Percentiles rank a stretch among this genome's conserved stretches.
Conservation (phyloP, 2,888 invertebrate species). For the Sepiola atlantica region DNA sequence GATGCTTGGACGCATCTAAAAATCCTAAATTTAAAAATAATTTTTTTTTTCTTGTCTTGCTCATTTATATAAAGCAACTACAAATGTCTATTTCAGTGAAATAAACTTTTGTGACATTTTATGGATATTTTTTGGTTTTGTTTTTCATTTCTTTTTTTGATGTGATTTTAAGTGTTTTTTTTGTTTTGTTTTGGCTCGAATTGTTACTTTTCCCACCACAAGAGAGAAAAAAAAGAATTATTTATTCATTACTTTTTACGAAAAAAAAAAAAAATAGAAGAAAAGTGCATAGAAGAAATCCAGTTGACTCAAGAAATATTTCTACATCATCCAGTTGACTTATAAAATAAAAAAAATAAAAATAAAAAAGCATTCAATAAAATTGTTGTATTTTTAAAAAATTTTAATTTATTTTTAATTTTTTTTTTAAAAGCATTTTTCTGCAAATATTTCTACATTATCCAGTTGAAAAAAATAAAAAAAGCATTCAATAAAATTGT, state of each 20-base stretch:
- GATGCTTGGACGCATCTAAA: too few relatives aligned
- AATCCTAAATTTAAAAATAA: too few relatives aligned
- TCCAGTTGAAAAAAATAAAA: too few relatives aligned
- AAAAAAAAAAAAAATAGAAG: too few relatives aligned
- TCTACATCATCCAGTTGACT: conserved; percentile 19
- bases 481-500: too few relatives aligned
- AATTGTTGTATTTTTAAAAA: too few relatives aligned
- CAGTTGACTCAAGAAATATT: not conserved
- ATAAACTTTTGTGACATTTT: not conserved
- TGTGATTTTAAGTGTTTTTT: not conserved
- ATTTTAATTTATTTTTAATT: too few relatives aligned
- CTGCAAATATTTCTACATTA: too few relatives aligned
- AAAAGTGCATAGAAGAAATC: not conserved
- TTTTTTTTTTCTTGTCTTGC: too few relatives aligned
- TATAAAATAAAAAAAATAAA: not conserved
- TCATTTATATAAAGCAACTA: not conserved
- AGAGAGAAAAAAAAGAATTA: not conserved
- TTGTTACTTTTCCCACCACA: not conserved
- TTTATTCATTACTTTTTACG: not conserved
- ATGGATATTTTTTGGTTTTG: not conserved
- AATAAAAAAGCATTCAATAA: not conserved
- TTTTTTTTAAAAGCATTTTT: too few relatives aligned
- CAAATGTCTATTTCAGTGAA: conserved; percentile 1
- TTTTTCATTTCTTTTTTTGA: not conserved
- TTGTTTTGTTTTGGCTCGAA: not conserved